Evolutionary conservation across 2,888 invertebrate species (phyloP).

Genomic region (Acleris laterana): DNA sequence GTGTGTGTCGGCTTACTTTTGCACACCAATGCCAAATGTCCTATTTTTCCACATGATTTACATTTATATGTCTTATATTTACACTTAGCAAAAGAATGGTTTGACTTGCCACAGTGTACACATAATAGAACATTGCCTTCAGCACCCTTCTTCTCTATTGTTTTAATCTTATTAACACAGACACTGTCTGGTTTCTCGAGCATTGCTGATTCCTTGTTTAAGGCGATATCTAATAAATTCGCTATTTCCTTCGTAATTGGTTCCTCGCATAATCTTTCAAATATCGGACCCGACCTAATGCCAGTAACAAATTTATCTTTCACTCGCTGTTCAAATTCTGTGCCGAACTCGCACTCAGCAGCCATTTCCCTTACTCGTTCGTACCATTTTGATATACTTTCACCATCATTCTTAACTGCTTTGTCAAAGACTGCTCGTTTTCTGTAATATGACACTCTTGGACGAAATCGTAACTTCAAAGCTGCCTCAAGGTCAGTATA

Average conservation of each 20-base stretch:
- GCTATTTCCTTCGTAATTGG: neutral
- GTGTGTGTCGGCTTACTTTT: neutral
- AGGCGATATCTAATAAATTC: neutral
- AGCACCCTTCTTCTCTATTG: neutral
- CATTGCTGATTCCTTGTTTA: neutral
- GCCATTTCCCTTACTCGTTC: neutral
- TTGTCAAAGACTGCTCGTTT: neutral
- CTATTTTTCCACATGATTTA: neutral
- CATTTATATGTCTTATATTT: too few relatives aligned
- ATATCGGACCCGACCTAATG: neutral
- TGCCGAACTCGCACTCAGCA: neutral
- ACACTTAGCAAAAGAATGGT: neutral
- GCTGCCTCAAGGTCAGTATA: neutral
- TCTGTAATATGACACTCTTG: neutral
- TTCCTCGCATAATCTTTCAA: neutral
- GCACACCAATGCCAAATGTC: neutral
- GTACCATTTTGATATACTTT: neutral
- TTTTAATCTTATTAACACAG: neutral
- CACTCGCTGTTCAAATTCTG: neutral
- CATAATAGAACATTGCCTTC: neutral
- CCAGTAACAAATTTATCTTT: neutral
- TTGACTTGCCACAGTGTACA: neutral
- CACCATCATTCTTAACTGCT: neutral
- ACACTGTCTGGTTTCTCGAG: slow-evolving; percentile 1
- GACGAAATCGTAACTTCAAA: neutral